These are phyloP conservation scores for Brachirus orientalis DNA, from an alignment of 2,113 vertebrate species.

Conservation along the genomic window DNA sequence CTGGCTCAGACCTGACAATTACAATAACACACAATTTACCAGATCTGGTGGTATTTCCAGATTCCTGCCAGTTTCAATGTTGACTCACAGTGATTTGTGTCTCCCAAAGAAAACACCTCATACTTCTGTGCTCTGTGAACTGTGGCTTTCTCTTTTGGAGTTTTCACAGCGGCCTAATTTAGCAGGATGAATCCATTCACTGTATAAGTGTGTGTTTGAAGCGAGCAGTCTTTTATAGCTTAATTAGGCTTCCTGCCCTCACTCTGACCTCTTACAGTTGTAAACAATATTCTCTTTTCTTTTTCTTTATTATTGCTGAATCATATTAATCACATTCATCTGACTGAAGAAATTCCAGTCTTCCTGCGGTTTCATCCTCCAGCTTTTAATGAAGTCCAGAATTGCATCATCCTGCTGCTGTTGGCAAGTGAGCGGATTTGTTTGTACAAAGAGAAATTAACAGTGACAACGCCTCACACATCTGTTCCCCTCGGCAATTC, in stretches of 20 bases:
- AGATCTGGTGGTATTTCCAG: conserved; percentile 44
- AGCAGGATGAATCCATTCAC: neutral
- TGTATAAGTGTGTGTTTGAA: too few relatives aligned
- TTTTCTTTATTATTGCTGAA: neutral
- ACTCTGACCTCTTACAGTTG: neutral
- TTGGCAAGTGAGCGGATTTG: conserved; percentile 5
- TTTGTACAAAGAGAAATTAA: conserved; percentile 13
- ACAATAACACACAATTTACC: conserved; percentile 27
- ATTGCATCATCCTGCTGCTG: conserved; percentile 17
- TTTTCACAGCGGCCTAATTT: conserved; percentile 20
- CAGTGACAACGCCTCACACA: neutral
- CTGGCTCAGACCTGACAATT: conserved; percentile 9
- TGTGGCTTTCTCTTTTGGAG: conserved; percentile 5
- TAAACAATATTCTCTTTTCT: neutral
- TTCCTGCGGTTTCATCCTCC: conserved; percentile 10
- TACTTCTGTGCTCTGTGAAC: conserved; percentile 9
- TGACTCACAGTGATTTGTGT: conserved; percentile 32
- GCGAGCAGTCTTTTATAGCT: too few relatives aligned
- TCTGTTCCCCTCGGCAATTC: too few relatives aligned
- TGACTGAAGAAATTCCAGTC: conserved; percentile 22
- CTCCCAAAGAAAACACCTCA: conserved; percentile 52
- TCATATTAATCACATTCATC: conserved; percentile 13
- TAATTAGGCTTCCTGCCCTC: too few relatives aligned
- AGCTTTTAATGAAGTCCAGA: conserved; percentile 27
- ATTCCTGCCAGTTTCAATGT: conserved; percentile 34